Evolutionary conservation across 1,140 invertebrate species (phyloP).

Genomic region (Pachypeltis micranthus): DNA sequence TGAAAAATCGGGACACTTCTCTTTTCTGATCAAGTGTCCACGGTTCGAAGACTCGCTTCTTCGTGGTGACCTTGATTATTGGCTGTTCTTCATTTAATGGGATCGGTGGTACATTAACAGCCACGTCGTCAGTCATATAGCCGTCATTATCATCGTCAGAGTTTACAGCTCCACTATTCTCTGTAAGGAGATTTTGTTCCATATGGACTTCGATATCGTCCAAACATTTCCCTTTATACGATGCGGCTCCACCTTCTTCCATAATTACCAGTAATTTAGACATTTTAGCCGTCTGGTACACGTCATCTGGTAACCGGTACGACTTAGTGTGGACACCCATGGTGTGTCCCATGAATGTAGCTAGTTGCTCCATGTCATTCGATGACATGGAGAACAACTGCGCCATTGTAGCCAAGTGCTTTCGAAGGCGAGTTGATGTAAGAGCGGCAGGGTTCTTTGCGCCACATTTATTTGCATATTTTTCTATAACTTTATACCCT

Average conservation of each 20-base stretch:
- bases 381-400: slow-evolving; percentile 12
- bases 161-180: background rate
- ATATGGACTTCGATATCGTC: background rate
- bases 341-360: slow-evolving; percentile 19
- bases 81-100: background rate
- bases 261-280: slow-evolving; percentile 28
- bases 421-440: slow-evolving; percentile 11
- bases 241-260: slow-evolving; percentile 25
- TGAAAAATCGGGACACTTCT: background rate
- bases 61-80: background rate
- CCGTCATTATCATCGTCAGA: background rate
- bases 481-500: slow-evolving; percentile 15
- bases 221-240: slow-evolving; percentile 21
- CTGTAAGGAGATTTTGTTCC: background rate
- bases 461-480: background rate
- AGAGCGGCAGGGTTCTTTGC: slow-evolving; percentile 10
- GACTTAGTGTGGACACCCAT: background rate
- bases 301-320: background rate
- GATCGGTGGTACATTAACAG: background rate
- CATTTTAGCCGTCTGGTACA: slow-evolving; percentile 18
- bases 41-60: background rate
- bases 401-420: slow-evolving; percentile 2
- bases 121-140: background rate
- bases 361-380: slow-evolving; percentile 18
- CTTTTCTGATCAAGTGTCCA: background rate